Conservation (phyloP, 1,140 invertebrate species). For the Triops longicaudatus region DNA sequence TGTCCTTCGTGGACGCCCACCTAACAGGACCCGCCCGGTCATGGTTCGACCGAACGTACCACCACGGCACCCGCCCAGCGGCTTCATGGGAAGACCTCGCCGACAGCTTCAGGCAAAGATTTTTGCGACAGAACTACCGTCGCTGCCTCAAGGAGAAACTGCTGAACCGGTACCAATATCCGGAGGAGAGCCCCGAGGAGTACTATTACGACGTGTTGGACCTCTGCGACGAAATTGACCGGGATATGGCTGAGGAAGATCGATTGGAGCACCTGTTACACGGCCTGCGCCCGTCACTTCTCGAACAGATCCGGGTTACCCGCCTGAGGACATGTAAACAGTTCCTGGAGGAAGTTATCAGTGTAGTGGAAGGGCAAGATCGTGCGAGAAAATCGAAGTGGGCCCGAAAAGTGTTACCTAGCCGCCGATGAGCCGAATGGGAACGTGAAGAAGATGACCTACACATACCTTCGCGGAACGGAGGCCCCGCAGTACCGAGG, state of each 20-base stretch:
- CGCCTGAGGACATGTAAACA: background rate
- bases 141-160: background rate
- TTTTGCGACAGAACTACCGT: background rate
- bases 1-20: background rate
- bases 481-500: no score
- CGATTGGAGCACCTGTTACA: background rate
- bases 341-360: background rate
- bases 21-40: background rate
- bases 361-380: no score
- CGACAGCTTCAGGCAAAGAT: background rate
- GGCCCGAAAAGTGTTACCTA: no score
- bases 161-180: background rate
- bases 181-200: background rate
- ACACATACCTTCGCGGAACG: no score
- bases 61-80: background rate
- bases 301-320: background rate
- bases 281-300: background rate
- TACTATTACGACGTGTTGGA: background rate
- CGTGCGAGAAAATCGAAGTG: no score
- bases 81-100: background rate
- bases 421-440: no score
- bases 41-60: background rate
- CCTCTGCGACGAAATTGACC: background rate
- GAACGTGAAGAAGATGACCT: no score
- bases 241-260: background rate